Conservation (phyloP, 2,113 vertebrate genomes). For the Engraulis encrasicolus region DNA sequence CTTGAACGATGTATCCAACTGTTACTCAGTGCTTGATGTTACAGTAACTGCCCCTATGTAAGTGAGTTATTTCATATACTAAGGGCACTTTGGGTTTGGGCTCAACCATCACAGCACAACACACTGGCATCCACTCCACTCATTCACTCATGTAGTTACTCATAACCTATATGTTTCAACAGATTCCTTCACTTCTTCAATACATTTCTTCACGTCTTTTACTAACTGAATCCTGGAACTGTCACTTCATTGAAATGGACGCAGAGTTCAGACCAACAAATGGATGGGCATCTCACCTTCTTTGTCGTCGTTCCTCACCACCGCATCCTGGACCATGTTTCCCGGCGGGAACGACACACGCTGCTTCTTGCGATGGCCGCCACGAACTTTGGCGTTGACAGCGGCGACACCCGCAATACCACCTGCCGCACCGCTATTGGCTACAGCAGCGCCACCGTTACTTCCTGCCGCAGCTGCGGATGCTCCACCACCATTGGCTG, state of each 20-base stretch:
- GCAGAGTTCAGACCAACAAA: too few relatives aligned
- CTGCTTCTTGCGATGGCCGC: slow-evolving; percentile 74
- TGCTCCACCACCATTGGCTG: slow-evolving; percentile 43
- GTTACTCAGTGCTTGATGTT: too few relatives aligned
- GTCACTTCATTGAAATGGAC: too few relatives aligned
- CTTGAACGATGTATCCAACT: too few relatives aligned
- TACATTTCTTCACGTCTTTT: too few relatives aligned
- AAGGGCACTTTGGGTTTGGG: not conserved
- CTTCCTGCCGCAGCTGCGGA: slow-evolving; percentile 29
- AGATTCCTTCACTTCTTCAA: too few relatives aligned
- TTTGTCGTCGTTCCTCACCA: slow-evolving; percentile 87
- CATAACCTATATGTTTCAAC: too few relatives aligned
- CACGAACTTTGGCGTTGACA: slow-evolving; percentile 49
- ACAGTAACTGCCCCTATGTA: too few relatives aligned
- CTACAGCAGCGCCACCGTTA: too few relatives aligned
- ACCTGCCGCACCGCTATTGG: slow-evolving; percentile 47
- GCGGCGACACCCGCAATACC: not conserved
- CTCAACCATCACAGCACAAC: not conserved
- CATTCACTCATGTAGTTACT: too few relatives aligned
- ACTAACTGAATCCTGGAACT: too few relatives aligned
- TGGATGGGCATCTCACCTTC: slow-evolving; percentile 79
- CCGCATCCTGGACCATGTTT: slow-evolving; percentile 85
- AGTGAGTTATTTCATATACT: too few relatives aligned
- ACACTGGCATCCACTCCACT: not conserved
- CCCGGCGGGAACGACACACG: slow-evolving; percentile 76